phyloP scores from a whole-genome alignment of 23 tunicate species.

The Halocynthia aurantium region DNA sequence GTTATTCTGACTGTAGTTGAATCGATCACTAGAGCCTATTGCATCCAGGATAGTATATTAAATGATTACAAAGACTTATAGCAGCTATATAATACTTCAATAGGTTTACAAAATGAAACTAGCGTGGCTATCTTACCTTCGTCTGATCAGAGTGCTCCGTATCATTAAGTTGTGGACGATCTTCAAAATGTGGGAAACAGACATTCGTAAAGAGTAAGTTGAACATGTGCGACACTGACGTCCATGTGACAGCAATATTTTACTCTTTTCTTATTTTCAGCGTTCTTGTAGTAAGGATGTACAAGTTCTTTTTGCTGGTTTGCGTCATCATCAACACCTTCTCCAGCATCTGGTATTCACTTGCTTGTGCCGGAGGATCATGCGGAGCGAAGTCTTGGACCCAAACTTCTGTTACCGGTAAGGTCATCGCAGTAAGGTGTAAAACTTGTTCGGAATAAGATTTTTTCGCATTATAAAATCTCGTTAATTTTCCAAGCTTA shows the following conservation, averaged over 20 bases:
- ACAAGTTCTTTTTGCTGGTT: constrained; percentile 33
- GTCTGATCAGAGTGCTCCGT: constrained; percentile 64
- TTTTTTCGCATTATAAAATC: no score
- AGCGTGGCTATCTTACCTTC: constrained; percentile 22
- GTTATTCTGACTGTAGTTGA: no score
- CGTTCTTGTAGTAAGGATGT: constrained; percentile 53
- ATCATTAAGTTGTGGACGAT: constrained; percentile 37
- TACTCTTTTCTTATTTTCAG: constrained; percentile 20
- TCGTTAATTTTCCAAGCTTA: no score
- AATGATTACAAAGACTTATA: background rate
- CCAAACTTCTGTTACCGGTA: constrained; percentile 38
- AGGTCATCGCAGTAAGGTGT: background rate
- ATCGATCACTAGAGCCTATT: no score
- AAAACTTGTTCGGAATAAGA: no score
- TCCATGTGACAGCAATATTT: no score
- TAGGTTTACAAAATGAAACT: constrained; percentile 19
- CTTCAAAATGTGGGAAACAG: constrained; percentile 52
- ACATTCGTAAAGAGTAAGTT: constrained; percentile 51
- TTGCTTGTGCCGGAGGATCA: constrained; percentile 51
- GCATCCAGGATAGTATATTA: no score
- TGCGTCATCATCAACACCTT: constrained; percentile 31
- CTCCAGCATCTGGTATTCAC: constrained; percentile 48
- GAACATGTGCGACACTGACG: no score
- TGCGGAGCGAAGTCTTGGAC: constrained; percentile 49
- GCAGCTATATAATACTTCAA: background rate